Evolutionary conservation across 2,797 vertebrate genomes (phyloP).

Genomic region (Hapalemur alaotrensis): DNA sequence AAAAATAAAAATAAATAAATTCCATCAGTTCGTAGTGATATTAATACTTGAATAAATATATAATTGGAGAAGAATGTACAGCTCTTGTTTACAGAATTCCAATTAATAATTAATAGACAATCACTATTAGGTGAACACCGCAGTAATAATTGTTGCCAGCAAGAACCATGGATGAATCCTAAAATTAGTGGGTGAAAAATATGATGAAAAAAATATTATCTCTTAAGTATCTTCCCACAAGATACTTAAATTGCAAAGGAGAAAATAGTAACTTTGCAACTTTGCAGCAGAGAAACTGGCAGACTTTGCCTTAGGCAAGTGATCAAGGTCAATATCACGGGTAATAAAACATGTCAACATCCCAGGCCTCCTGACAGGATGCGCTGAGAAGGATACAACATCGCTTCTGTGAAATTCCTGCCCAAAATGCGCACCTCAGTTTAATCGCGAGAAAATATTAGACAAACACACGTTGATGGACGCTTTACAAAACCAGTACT

Average conservation of each 20-base stretch:
- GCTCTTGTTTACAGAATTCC: background rate
- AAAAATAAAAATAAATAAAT: background rate
- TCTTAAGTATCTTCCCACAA: background rate
- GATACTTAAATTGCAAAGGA: background rate
- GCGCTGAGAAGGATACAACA: background rate
- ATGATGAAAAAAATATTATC: too few relatives aligned
- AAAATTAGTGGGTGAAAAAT: background rate
- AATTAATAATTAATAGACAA: background rate
- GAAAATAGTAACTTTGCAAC: background rate
- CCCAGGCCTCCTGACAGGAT: background rate
- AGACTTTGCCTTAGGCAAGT: background rate
- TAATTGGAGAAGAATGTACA: background rate
- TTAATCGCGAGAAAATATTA: background rate
- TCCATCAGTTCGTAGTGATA: background rate
- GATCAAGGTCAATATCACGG: background rate
- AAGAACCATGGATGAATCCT: background rate
- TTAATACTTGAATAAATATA: background rate
- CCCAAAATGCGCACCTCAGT: background rate
- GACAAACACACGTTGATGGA: background rate
- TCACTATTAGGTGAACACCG: background rate
- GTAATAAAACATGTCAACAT: background rate
- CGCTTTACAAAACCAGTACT: background rate
- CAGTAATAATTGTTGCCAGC: background rate
- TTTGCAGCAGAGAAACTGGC: background rate
- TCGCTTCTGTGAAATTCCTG: background rate